Base-by-base conservation (phyloP, 2,888 invertebrate species). In the Xestia ashworthii region DNA sequence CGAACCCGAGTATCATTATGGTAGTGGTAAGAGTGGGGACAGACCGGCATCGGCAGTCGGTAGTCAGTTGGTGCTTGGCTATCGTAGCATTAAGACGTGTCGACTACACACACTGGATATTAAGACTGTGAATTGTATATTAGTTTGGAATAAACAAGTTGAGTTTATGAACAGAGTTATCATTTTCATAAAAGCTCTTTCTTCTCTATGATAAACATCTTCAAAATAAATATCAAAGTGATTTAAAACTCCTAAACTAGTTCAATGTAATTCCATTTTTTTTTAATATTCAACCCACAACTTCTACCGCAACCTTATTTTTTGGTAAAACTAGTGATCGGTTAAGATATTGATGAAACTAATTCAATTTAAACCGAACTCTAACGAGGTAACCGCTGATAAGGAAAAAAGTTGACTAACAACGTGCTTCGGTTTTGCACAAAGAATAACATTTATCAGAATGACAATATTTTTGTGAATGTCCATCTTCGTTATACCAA, bases 361-460 rank as follows among this genome's bases (percentile, higher is more conserved):
- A 87, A 89, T 87, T 89, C 73, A 88, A 88, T 90, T 89, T 80
- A 78, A 86, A 82, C 83, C 81, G 67, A 76, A 76, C 72, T 79
- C 79, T 90, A 91, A 92, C 90, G 85, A 90, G 86, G 79, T 87
- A 86, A 87, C 88, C 88, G 80, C 83, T 87, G 82, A 87, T 79
- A 65, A 11, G 55, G 62, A 76, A 82, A 86, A 78, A 74, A 76
- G 60, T 80, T 70, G 66, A 72, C 74, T 87, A 81, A 32, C 41
- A 32, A 41, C 8, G 22, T 5, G 62, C 44, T 60, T 50, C 25
- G 70, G 62, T 68, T 84, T 71, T 4, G 14, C 0, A 32, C 32
- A 8, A 3, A 25, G 3, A 1, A n/a, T 48, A 48, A 38, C 41
- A 25, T 44, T 62, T 6, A 19, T 25, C 4, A 41, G 6, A 60